Base-by-base conservation (phyloP, 1,140 invertebrate species). In the Lethrus apterus region DNA sequence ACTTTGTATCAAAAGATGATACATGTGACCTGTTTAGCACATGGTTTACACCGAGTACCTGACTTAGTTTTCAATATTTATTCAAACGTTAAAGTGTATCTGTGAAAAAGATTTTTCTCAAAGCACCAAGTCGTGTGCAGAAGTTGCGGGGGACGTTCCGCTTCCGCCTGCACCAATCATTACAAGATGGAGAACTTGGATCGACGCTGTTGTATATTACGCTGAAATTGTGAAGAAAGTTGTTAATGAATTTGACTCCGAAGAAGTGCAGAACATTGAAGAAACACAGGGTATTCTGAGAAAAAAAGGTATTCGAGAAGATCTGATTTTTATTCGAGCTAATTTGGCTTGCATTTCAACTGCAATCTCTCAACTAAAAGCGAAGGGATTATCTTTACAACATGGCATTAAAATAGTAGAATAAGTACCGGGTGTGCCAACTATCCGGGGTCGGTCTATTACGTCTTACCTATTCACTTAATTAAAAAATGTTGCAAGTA, bases 41-140 rank as follows among this genome's bases (percentile, higher is more conserved):
- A n/a, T n/a, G n/a, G n/a, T n/a, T n/a, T n/a, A n/a, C n/a, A n/a
- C n/a, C n/a, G n/a, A n/a, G n/a, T n/a, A n/a, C n/a, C n/a, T n/a
- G n/a, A n/a, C n/a, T n/a, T n/a, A n/a, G n/a, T n/a, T n/a, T n/a
- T n/a, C n/a, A n/a, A n/a, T n/a, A n/a, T 67, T 64, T 20, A 69
- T 60, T 9, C 62, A 24, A 23, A 41, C n/a, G 38, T 23, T 38
- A 8, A 8, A 3, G 4, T 4, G 5, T 19, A 23, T 21, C 4
- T 18, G 13, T 26, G 17, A 44, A 44, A 33, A 43, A 43, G 23
- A 44, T 44, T 44, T 44, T 44, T 44, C 30, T 18, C 17, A 26
- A 42, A 42, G 35, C 35, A 40, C 40, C 40, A 24, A 42, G 21
- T 42, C 20, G 11, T 42, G 40, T 42, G 9, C 40, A 42, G 13